phyloP scores from a whole-genome alignment of 1,140 invertebrate species.

The Aphaenogaster rudis region DNA sequence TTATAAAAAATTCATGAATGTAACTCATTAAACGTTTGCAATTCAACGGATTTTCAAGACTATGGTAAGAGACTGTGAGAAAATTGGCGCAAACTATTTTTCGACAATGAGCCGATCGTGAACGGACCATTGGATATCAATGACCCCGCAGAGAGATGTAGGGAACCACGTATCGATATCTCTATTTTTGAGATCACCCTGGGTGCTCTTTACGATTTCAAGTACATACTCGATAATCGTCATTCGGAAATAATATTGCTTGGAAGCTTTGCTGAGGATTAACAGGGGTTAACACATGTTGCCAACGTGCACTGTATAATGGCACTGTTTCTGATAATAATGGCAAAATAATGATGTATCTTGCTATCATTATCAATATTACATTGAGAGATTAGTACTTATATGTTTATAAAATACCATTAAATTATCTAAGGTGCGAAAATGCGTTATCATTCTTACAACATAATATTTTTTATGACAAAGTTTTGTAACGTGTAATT shows the following conservation, averaged over 20 bases:
- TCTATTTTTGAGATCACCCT: conserved; percentile 56
- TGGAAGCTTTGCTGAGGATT: background rate
- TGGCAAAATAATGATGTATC: background rate
- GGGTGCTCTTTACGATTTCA: conserved; percentile 41
- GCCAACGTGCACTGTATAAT: background rate
- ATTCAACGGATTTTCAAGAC: conserved; percentile 81
- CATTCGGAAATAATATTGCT: conserved; percentile 74
- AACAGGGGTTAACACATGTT: background rate
- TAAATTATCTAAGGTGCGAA: background rate
- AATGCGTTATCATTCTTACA: background rate
- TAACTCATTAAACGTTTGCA: conserved; percentile 82
- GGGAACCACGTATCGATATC: conserved; percentile 81
- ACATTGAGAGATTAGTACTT: background rate
- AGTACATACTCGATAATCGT: conserved; percentile 79
- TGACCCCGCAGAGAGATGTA: conserved; percentile 80
- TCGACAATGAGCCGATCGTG: conserved; percentile 80
- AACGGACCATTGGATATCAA: conserved; percentile 86
- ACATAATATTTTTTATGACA: background rate
- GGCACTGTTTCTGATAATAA: background rate
- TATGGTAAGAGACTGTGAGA: conserved; percentile 80
- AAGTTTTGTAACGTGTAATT: background rate
- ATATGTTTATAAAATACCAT: background rate
- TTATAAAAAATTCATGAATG: conserved; percentile 79
- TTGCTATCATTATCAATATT: background rate
- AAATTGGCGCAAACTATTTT: conserved; percentile 79